These are phyloP conservation scores for Rhaphigaster nebulosa DNA, from an alignment of 2,888 invertebrate species.

Conservation along the genomic window DNA sequence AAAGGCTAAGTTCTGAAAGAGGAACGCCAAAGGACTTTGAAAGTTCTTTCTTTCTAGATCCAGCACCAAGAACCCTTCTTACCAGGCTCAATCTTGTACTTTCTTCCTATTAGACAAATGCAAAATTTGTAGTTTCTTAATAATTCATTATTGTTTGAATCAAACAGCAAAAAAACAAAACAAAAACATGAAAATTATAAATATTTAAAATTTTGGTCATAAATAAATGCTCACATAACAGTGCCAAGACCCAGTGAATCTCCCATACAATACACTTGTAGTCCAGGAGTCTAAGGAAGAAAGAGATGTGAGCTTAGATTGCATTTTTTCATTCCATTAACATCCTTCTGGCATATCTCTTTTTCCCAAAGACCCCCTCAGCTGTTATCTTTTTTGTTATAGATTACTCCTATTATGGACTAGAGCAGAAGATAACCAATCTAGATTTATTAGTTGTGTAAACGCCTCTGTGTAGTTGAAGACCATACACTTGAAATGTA, in stretches of 20 bases:
- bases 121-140: background rate
- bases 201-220: background rate
- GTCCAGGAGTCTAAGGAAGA: background rate
- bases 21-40: constrained; percentile 66
- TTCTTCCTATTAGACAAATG: constrained; percentile 59
- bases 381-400: background rate
- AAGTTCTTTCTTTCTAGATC: constrained; percentile 60
- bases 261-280: background rate
- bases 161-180: background rate
- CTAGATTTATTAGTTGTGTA: background rate
- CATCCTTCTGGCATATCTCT: background rate
- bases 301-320: background rate
- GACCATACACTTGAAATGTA: background rate
- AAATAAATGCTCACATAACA: background rate
- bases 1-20: constrained; percentile 67
- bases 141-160: background rate
- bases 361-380: background rate
- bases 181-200: background rate
- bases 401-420: background rate
- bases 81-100: constrained; percentile 63
- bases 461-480: background rate
- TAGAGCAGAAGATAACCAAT: background rate
- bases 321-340: background rate
- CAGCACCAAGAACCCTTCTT: constrained; percentile 65
- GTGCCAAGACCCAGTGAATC: background rate